Evolutionary conservation across 2,113 vertebrate species (phyloP), one percentile per base, ranked within the genome.

Genomic region (Pica pica): DNA sequence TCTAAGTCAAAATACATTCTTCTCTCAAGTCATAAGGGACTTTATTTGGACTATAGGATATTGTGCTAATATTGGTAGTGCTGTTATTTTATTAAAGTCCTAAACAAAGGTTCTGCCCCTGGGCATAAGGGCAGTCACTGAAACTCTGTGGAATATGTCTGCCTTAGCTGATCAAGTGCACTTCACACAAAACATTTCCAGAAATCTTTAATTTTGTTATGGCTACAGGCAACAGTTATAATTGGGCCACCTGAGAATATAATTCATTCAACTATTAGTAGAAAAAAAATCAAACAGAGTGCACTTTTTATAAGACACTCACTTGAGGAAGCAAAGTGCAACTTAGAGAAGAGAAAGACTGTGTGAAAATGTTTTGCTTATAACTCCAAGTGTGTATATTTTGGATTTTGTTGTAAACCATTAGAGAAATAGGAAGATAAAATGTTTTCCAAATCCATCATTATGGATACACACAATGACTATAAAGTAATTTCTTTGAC

Each of bases 141-240:
- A 96, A 96, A 93, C 83, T 93, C 94, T 79, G 42, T 96, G 95
- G 93, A 96, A 96, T 88, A 92, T 91, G 83, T 86, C 94, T 94
- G 90, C 90, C 92, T 95, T 96, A 95, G 74, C 76, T 94, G 88
- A 97, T 97, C 91, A 96, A 96, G 78, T 95, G 57, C 78, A 88
- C 81, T 96, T 97, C 96, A 97, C 74, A 93, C 80, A 94, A 92
- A 96, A 95, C 6, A 10, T 96, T 96, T 97, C 95, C 95, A 97
- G 94, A 97, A 97, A 95, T 94, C 95, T 97, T 96, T 96, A 96
- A 94, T 97, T 96, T 96, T 95, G 80, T 96, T 96, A 81, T 96
- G 92, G 94, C 96, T 95, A 93, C 81, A 94, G 97, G 94, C 96
- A 95, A 91, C 60, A 95, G 89, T 96, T 97, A 96, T 97, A 97